Base-by-base conservation (phyloP, 2,113 vertebrate genomes). In the Marmota flaviventris region DNA sequence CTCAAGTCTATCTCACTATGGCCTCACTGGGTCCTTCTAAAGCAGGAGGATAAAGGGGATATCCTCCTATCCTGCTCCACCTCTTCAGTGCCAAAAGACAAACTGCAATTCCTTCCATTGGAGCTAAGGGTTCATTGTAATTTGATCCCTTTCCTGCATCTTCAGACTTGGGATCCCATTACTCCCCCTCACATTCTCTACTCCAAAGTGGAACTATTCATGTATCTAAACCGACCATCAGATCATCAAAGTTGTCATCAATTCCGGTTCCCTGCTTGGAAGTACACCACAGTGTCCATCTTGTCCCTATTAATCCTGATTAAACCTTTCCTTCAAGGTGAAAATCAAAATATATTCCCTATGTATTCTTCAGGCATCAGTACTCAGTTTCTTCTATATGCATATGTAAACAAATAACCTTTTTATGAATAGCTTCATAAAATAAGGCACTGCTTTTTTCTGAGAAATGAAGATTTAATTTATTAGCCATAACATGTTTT, bases 261-360 rank as follows among this genome's bases (percentile, higher is more conserved):
- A 65, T 45, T 72, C 18, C 37, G 27, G 17, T 13, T 53, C 25
- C 8, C 42, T 82, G 5, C n/a, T 82, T 70, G 11, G 8, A 89
- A 87, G 93, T 56, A 22, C 3, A 83, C 13, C 2, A 14, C 3
- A 16, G 37, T 73, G 9, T 32, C 25, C n/a, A 84, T 20, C 48
- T 61, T 76, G 18, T 51, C 8, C 1, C 69, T 51, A 22, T 83
- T 81, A 76, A 90, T 67, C 58, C 20, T 56, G 51, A 58, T 18
- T 61, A 67, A 81, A 27, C 9, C 18, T 42, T 88, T 29, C 7
- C 5, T 75, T 86, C 61, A 77, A 56, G 16, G 37, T 12, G 13
- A 85, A 94, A 63, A 87, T 63, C 63, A 92, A 79, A 78, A 77
- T 82, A 11, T 45, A 37, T 81, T 73, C 78, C n/a, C n/a, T 53